A percentile compares a stretch with the other conserved stretches of the same genome.
Evolutionary conservation across 2,113 vertebrate genomes (phyloP).

Genomic region (Tachysurus vachellii): DNA sequence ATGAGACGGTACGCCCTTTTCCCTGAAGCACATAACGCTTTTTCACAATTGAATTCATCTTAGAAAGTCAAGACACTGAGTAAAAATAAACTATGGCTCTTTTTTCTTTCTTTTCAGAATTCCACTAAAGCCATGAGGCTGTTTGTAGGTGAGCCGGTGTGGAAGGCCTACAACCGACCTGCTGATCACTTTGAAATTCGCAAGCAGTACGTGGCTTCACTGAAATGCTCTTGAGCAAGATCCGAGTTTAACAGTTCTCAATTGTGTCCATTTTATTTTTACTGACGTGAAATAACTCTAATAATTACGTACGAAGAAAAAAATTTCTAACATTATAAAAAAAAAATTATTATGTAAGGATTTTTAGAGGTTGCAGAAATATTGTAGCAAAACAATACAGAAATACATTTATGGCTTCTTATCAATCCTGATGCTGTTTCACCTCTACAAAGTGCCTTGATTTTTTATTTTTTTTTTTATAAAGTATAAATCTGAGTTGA

Average conservation of each 20-base stretch:
- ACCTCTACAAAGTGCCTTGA: neutral
- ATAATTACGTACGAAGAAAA: no score
- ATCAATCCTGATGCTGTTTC: neutral
- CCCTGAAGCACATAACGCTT: neutral
- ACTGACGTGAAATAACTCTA: neutral
- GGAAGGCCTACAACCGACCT: slow-evolving; percentile 88
- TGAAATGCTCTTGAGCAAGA: slow-evolving; percentile 54
- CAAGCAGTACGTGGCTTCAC: slow-evolving; percentile 71
- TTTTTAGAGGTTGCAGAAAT: neutral
- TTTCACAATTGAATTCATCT: neutral
- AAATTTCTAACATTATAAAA: no score
- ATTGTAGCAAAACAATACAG: neutral
- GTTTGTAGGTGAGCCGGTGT: slow-evolving; percentile 89
- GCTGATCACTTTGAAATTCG: slow-evolving; percentile 83
- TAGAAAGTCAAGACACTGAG: neutral
- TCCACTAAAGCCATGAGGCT: slow-evolving; percentile 94
- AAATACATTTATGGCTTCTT: neutral
- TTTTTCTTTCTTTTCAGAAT: slow-evolving; percentile 71
- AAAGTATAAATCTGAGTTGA: neutral
- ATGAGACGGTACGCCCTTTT: slow-evolving; percentile 76
- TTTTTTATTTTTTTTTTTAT: neutral
- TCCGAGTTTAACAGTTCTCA: neutral
- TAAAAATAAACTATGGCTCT: neutral
- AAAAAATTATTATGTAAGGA: neutral
- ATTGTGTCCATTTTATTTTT: neutral